Conservation (phyloP, 2,797 vertebrate genomes). For the Anguilla marmorata region DNA sequence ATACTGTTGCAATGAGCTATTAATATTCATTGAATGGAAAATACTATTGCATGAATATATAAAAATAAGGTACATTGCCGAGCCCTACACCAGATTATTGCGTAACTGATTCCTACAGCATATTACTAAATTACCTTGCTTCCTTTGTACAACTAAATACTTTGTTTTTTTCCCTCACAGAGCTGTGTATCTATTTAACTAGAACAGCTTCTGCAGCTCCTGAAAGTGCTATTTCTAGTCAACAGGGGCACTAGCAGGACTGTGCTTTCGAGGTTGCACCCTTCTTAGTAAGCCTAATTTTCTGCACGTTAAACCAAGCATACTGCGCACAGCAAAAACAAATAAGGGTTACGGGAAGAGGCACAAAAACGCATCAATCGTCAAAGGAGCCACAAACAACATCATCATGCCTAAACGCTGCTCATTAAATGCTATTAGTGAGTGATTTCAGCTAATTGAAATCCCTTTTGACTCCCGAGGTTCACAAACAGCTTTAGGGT, state of each 20-base stretch:
- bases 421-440: constrained; percentile 78
- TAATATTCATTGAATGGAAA: no score
- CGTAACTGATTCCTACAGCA: background rate
- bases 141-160: background rate
- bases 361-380: constrained; percentile 63
- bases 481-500: constrained; percentile 66
- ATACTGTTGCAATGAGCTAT: no score
- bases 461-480: constrained; percentile 65
- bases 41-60: no score
- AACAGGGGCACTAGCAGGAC: background rate
- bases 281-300: background rate
- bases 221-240: background rate
- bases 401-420: constrained; percentile 68
- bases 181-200: background rate
- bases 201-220: background rate
- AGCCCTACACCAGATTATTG: background rate
- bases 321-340: background rate
- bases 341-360: constrained; percentile 56
- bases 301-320: background rate
- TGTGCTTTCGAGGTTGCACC: background rate
- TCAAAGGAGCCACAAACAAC: constrained; percentile 62
- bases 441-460: constrained; percentile 73
- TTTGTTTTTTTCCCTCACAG: background rate
- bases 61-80: no score
- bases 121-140: background rate